A percentile compares a stretch with the other conserved stretches of the same genome.
Evolutionary conservation across 2,797 vertebrate genomes (phyloP).

Genomic region (Sphenodon punctatus): DNA sequence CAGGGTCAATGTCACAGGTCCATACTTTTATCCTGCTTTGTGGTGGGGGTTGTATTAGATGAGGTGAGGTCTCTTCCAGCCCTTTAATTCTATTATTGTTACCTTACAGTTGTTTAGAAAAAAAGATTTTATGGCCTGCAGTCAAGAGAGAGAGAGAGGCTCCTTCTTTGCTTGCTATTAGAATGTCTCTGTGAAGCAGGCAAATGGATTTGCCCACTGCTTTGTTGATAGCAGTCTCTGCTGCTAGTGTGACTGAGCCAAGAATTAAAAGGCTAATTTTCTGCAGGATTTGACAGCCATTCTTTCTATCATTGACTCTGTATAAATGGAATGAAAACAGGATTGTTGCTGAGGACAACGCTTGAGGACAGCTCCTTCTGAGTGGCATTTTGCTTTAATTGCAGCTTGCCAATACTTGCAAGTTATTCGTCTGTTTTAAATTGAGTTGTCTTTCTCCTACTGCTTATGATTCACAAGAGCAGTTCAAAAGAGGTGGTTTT

Average conservation of each 20-base stretch:
- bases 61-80: no score
- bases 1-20: no score
- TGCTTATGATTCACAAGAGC: not conserved
- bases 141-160: not conserved
- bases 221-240: not conserved
- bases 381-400: not conserved
- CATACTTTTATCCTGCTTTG: no score
- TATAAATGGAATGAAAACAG: not conserved
- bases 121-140: no score
- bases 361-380: not conserved
- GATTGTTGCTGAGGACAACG: not conserved
- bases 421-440: conserved; percentile 11
- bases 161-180: not conserved
- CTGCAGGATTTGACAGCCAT: not conserved
- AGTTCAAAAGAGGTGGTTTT: not conserved
- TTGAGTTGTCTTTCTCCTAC: conserved; percentile 13
- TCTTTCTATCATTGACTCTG: not conserved
- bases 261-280: not conserved
- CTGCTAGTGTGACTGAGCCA: not conserved
- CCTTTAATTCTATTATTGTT: no score
- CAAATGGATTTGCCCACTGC: not conserved
- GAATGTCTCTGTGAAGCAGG: not conserved
- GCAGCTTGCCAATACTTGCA: not conserved
- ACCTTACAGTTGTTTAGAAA: not conserved
- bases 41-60: no score